Conservation (phyloP, 2,113 vertebrate species). For the Zosterops borbonicus region DNA sequence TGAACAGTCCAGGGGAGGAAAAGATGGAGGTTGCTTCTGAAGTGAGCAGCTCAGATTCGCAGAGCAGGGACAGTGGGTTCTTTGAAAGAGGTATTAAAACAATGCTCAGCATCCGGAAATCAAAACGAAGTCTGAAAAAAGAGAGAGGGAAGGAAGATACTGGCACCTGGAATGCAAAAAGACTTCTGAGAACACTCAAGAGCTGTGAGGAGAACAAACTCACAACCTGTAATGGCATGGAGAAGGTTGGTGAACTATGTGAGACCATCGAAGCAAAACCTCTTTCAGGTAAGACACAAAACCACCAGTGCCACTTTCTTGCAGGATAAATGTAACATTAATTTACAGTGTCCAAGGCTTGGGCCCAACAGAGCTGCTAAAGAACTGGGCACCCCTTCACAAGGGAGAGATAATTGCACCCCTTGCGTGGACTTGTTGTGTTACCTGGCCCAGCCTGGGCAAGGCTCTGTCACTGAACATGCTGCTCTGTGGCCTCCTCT, state of each 20-base stretch:
- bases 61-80: not conserved
- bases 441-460: not conserved
- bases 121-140: not conserved
- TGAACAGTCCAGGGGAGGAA: not conserved
- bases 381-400: not conserved
- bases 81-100: slow-evolving; percentile 40
- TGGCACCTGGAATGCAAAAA: not conserved
- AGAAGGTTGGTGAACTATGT: not conserved
- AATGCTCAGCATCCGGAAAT: not conserved
- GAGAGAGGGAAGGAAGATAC: not conserved
- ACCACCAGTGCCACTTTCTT: not conserved
- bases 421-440: rapidly evolving
- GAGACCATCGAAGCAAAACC: slow-evolving; percentile 9
- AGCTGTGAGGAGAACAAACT: not conserved
- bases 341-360: not conserved
- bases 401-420: not conserved
- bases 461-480: not conserved
- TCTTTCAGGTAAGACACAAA: slow-evolving; percentile 60
- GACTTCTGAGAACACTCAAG: not conserved
- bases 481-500: not conserved
- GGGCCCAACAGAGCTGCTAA: not conserved
- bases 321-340: not conserved
- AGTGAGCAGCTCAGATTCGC: not conserved
- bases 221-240: rapidly evolving
- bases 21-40: not conserved